These are phyloP conservation scores for Tipula confusa DNA, from an alignment of 2,888 invertebrate genomes.

Conservation along the genomic window DNA sequence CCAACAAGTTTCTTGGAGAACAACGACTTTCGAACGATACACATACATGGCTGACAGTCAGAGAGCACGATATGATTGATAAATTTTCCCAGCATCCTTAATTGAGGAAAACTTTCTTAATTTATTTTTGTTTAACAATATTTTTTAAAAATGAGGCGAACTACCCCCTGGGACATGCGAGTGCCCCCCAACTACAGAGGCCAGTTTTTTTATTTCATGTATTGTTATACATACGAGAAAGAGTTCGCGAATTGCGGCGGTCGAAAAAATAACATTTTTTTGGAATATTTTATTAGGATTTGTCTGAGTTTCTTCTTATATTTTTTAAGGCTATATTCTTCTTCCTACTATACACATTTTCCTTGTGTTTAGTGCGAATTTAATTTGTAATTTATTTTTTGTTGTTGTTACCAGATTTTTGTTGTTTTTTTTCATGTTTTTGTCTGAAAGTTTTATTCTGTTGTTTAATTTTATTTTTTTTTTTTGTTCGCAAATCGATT, in stretches of 20 bases:
- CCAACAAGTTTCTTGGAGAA: too few species aligned
- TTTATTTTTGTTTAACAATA: too few species aligned
- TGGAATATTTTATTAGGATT: slow-evolving; percentile 1
- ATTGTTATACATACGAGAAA: neutral
- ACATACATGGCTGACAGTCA: too few species aligned
- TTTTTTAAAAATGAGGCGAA: too few species aligned
- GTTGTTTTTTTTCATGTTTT: neutral
- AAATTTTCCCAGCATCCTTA: too few species aligned
- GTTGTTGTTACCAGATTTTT: neutral
- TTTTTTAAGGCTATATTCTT: neutral
- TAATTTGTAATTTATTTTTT: neutral
- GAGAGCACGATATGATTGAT: too few species aligned
- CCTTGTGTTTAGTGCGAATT: slow-evolving; percentile 12
- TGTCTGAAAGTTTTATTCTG: neutral
- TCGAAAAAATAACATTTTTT: neutral
- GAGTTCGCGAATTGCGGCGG: neutral
- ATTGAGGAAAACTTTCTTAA: too few species aligned
- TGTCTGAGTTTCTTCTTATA: neutral
- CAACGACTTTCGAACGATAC: too few species aligned
- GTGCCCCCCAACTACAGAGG: too few species aligned
- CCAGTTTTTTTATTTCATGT: too few species aligned
- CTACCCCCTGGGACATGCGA: too few species aligned
- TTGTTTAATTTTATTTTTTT: neutral
- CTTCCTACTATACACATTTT: neutral
- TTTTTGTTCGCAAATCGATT: neutral